These are phyloP conservation scores for Tachina lurida DNA, from an alignment of 2,888 invertebrate species.

Conservation along the genomic window DNA sequence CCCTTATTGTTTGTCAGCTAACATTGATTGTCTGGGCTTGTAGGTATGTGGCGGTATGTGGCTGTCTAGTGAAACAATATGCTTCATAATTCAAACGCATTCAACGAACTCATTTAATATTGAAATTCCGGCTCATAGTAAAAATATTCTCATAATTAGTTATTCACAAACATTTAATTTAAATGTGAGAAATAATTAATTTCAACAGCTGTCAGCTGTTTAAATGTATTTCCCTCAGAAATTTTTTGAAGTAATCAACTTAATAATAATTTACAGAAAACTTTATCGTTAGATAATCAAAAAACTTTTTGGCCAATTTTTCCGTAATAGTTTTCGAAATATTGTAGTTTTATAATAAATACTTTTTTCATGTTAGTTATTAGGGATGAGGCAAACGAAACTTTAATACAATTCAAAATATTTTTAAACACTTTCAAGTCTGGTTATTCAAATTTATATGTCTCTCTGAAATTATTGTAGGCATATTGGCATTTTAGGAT, in stretches of 20 bases:
- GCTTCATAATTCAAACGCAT: neutral
- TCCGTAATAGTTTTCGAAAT: conserved; percentile 2
- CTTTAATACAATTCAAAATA: no score
- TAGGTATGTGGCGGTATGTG: neutral
- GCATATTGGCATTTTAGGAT: no score
- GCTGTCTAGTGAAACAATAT: neutral
- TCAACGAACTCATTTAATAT: conserved; percentile 7
- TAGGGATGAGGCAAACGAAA: neutral
- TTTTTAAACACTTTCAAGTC: no score
- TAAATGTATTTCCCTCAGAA: neutral
- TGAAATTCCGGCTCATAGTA: conserved; percentile 47
- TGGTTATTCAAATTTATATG: no score
- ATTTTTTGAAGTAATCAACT: conserved; percentile 1
- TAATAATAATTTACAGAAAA: conserved; percentile 6
- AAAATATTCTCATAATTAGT: conserved; percentile 41
- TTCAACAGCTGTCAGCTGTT: conserved; percentile 52
- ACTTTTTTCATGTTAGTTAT: neutral
- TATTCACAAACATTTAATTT: conserved; percentile 28
- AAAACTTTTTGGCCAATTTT: conserved; percentile 16
- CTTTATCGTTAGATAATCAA: neutral
- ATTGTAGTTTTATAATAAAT: neutral
- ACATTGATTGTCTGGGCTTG: neutral
- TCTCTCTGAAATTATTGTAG: no score
- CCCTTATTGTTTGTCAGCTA: neutral
- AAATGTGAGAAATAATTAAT: conserved; percentile 40